phyloP scores from a whole-genome alignment of 2,797 vertebrate genomes.

The Hirundo rustica region DNA sequence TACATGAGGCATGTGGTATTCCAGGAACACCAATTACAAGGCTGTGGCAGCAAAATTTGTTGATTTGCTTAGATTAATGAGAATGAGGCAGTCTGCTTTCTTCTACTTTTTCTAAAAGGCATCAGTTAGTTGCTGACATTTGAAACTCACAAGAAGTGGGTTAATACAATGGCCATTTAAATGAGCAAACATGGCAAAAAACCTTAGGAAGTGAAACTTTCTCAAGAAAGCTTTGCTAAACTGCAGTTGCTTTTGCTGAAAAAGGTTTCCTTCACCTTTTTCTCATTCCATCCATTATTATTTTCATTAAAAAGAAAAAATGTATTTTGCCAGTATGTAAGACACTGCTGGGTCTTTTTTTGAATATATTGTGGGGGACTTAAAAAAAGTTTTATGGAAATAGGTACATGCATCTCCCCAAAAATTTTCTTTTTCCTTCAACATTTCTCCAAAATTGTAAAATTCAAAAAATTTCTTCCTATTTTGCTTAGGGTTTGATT shows the following conservation, averaged over 20 bases:
- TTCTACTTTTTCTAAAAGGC: neutral
- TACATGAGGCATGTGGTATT: neutral
- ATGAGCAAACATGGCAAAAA: constrained; percentile 54
- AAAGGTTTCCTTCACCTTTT: neutral
- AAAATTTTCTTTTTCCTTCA: neutral
- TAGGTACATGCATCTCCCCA: neutral
- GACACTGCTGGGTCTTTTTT: neutral
- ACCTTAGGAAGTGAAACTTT: constrained; percentile 66
- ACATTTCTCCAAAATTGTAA: constrained; percentile 10
- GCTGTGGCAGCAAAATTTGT: neutral
- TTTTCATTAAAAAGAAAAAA: neutral
- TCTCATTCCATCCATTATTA: neutral
- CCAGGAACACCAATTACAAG: neutral
- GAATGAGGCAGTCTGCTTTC: neutral
- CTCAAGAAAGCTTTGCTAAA: constrained; percentile 50
- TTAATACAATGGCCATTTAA: constrained; percentile 50
- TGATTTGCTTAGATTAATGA: neutral
- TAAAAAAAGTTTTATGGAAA: constrained; percentile 14
- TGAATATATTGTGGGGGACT: neutral
- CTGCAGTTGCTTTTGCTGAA: neutral
- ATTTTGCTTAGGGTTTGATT: neutral
- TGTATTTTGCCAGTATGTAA: neutral
- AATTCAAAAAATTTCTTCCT: constrained; percentile 25
- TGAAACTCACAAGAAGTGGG: constrained; percentile 32
- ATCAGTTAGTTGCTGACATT: constrained; percentile 1